Conservation (phyloP, 1,140 invertebrate genomes). For the Apis florea region DNA sequence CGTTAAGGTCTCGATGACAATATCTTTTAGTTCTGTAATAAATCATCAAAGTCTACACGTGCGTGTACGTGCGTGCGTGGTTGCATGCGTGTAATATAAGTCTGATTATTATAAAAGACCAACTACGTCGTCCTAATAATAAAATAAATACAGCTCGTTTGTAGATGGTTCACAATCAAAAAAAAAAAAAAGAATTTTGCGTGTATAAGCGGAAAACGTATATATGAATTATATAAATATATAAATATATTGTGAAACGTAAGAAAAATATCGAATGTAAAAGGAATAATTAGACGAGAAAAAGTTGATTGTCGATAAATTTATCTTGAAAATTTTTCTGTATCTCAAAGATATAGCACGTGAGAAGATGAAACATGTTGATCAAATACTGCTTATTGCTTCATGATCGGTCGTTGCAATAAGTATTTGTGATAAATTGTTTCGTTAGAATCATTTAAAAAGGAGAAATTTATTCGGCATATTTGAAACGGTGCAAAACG, state of each 20-base stretch:
- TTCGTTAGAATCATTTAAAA: not conserved
- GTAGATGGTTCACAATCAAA: slow-evolving; percentile 17
- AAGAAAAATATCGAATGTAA: slow-evolving; percentile 3
- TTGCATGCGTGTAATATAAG: slow-evolving; percentile 32
- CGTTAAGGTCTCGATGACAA: slow-evolving; percentile 28
- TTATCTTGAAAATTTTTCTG: not conserved
- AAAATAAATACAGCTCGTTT: not conserved
- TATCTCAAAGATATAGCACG: not conserved
- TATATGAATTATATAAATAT: not conserved
- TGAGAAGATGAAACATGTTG: not conserved
- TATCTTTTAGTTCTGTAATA: slow-evolving; percentile 21
- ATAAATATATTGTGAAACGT: not conserved
- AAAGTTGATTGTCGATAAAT: not conserved
- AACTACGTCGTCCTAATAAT: slow-evolving; percentile 33
- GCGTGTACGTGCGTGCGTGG: slow-evolving; percentile 8
- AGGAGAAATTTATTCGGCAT: not conserved
- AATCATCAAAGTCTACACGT: not conserved
- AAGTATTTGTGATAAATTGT: not conserved
- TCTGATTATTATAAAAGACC: slow-evolving; percentile 40
- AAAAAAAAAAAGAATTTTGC: not conserved
- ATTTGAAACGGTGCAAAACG: not conserved
- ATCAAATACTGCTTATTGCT: not conserved
- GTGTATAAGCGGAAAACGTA: not conserved
- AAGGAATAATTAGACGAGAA: not conserved
- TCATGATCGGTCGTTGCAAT: not conserved